phyloP scores from a whole-genome alignment of 2,888 invertebrate species.

The Dichetophora obliterata region DNA sequence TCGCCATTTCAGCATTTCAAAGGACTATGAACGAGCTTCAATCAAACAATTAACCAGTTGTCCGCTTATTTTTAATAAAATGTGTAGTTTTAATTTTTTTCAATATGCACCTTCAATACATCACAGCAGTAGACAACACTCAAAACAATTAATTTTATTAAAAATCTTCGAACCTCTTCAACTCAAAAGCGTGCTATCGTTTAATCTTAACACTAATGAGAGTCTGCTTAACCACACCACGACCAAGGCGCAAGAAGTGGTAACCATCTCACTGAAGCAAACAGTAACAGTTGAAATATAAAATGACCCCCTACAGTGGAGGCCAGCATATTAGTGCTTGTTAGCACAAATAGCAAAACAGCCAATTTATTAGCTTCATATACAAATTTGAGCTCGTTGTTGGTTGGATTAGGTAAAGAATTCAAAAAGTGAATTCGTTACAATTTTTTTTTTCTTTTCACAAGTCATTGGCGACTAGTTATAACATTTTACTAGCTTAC shows the following conservation, averaged over 20 bases:
- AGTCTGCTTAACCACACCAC: constrained; percentile 5
- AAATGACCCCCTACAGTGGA: constrained; percentile 4
- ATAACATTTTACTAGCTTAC: neutral
- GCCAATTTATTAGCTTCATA: neutral
- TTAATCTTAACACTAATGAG: constrained; percentile 8
- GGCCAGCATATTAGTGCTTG: constrained; percentile 2
- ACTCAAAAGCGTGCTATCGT: constrained; percentile 9
- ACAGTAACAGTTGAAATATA: neutral
- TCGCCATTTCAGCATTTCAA: no score
- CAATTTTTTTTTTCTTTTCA: neutral
- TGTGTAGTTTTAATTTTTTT: no score
- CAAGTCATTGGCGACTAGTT: constrained; percentile 9
- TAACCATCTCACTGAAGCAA: neutral
- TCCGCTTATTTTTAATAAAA: no score
- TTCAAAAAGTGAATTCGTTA: neutral
- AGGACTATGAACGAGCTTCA: no score
- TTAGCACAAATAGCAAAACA: neutral
- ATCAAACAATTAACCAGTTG: no score
- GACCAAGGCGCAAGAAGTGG: neutral
- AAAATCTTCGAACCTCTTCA: neutral
- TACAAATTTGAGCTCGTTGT: neutral
- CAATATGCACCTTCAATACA: no score
- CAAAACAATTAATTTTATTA: neutral
- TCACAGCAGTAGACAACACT: no score
- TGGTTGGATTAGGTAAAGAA: neutral